Conservation (phyloP, 2,888 invertebrate genomes). For the Phoronis australis region DNA sequence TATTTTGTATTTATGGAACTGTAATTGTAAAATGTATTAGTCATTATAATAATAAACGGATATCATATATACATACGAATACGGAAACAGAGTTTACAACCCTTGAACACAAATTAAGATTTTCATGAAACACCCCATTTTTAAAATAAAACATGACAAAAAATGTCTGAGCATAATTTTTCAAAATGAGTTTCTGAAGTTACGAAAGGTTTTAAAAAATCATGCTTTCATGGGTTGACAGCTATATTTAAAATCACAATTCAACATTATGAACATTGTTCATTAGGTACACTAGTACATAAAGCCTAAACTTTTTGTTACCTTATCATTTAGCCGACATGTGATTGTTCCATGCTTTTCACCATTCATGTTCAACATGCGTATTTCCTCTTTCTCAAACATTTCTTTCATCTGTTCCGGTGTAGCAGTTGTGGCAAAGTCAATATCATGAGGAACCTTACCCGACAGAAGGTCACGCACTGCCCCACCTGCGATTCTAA, state of each 20-base stretch:
- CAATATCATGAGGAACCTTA: conserved; percentile 67
- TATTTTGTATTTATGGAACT: no score
- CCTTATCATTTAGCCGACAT: conserved; percentile 85
- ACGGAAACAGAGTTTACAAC: no score
- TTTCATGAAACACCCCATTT: no score
- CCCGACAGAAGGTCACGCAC: conserved; percentile 64
- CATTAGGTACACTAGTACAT: no score
- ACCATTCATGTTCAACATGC: conserved; percentile 79
- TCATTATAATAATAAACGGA: no score
- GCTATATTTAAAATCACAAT: not conserved
- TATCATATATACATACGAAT: no score
- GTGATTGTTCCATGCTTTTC: conserved; percentile 74
- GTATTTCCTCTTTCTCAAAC: conserved; percentile 74
- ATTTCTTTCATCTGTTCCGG: conserved; percentile 93
- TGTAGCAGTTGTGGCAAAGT: conserved; percentile 96
- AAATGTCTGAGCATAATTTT: not conserved
- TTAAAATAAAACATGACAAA: not conserved
- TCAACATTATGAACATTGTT: conserved; percentile 55
- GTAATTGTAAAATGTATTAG: no score
- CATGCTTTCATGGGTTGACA: not conserved
- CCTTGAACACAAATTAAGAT: no score
- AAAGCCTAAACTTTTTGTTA: no score
- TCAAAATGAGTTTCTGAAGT: not conserved
- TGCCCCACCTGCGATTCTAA: conserved; percentile 94
- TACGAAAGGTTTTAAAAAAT: conserved; percentile 2